Evolutionary conservation across 2,888 invertebrate species (phyloP).

Genomic region (Tachina lurida): DNA sequence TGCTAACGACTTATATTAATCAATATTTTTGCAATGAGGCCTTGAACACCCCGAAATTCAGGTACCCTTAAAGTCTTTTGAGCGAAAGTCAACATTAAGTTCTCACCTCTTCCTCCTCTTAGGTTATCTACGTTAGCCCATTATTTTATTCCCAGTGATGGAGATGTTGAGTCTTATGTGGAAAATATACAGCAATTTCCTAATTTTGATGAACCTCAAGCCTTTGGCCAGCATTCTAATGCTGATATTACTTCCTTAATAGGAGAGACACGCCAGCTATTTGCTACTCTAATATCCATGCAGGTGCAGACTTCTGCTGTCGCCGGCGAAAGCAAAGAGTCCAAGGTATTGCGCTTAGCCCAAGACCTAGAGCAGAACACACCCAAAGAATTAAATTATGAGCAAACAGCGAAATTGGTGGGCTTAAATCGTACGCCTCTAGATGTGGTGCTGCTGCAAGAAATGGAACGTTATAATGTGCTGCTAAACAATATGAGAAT

Average conservation of each 20-base stretch:
- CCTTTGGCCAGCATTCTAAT: constrained; percentile 94
- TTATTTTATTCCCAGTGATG: constrained; percentile 93
- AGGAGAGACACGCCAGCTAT: constrained; percentile 89
- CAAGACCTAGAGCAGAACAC: constrained; percentile 89
- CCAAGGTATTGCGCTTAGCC: constrained; percentile 86
- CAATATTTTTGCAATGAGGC: constrained; percentile 89
- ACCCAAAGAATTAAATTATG: constrained; percentile 90
- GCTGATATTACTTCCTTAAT: constrained; percentile 94
- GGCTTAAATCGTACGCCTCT: constrained; percentile 89
- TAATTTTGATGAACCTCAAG: constrained; percentile 91
- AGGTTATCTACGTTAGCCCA: constrained; percentile 89
- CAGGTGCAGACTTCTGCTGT: constrained; percentile 86
- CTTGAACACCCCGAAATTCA: constrained; percentile 74
- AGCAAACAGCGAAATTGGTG: constrained; percentile 89
- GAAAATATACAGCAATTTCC: constrained; percentile 92
- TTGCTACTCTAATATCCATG: constrained; percentile 90
- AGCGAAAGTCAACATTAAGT: neutral
- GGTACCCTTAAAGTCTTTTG: constrained; percentile 66
- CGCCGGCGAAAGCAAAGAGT: constrained; percentile 84
- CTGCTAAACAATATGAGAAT: constrained; percentile 84
- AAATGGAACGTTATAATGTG: constrained; percentile 87
- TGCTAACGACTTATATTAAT: constrained; percentile 92
- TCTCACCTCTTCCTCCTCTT: neutral
- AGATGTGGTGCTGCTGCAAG: constrained; percentile 93
- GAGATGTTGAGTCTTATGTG: constrained; percentile 90